Base-by-base conservation (phyloP, 2,797 vertebrate species). In the Anguilla megastoma region DNA sequence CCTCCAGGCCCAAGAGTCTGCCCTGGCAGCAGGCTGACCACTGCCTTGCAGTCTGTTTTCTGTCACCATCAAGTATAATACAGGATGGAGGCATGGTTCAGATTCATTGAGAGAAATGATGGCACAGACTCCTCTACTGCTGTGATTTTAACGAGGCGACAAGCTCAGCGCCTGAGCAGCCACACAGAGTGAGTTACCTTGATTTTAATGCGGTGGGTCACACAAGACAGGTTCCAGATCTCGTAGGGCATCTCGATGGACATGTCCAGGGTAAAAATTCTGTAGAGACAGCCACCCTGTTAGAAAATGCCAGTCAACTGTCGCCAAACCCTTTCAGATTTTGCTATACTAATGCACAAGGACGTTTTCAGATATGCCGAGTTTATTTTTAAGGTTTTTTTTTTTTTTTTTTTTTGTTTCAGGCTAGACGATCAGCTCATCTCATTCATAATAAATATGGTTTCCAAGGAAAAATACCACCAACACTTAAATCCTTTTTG, bases 1-100 rank as follows among this genome's bases (percentile, higher is more conserved):
- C 97, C 96, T 0, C 91, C 91, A 2, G 91, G 58, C 30, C 94
- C 95, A 89, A 98, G 91, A 50, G 88, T 92, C 91, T 97, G 95
- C 56, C 93, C 94, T 0, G 96, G 95, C 88, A 95, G 36, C 0
- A 96, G 95, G 21, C 95, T 96, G 85, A 98, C 86, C 66, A 98
- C 96, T 0, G 95, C 97, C 91, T 96, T 97, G 91, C 95, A 97
- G 86, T 97, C 96, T 0, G 97, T 97, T 90, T 85, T 95, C 97
- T 98, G 66, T 3, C 86, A 83, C 0, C 58, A 24, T 3, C 16
- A 45, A 45, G 80, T 86, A 79, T 1, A 66, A 58, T 14, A 58
- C 54, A 58, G 54, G 36, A 41, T 41, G 36, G 36, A 41, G 2
- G 54, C 16, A 58, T 58, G 63, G 63, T n/a, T 69, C 63, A 69